Evolutionary conservation across 2,888 invertebrate species (phyloP).

Genomic region (Criorhina ranunculi): DNA sequence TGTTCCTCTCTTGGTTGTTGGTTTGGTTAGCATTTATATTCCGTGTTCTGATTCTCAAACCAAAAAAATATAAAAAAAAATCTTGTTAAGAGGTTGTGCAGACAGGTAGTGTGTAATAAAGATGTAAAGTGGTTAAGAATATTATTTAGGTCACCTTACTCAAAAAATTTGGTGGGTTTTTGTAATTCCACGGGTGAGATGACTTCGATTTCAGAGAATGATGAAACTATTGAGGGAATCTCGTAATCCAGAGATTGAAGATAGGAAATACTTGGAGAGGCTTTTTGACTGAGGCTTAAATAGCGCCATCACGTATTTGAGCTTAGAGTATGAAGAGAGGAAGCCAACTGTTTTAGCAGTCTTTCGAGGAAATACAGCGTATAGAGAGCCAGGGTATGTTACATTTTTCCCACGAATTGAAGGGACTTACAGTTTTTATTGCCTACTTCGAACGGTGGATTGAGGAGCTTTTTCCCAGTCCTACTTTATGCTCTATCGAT

Average conservation of each 20-base stretch:
- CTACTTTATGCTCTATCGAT: too few relatives aligned
- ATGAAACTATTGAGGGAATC: slow-evolving; percentile 36
- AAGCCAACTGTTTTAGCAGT: too few relatives aligned
- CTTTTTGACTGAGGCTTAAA: too few relatives aligned
- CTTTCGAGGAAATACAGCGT: too few relatives aligned
- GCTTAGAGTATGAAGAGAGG: too few relatives aligned
- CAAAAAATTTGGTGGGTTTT: slow-evolving; percentile 37
- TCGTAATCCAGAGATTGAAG: slow-evolving; percentile 13
- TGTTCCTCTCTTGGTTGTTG: slow-evolving; percentile 31
- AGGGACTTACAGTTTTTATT: too few relatives aligned
- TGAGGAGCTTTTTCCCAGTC: too few relatives aligned
- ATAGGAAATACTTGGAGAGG: too few relatives aligned
- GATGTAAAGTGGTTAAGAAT: slow-evolving; percentile 60
- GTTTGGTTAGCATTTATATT: slow-evolving; percentile 51
- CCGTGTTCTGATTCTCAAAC: slow-evolving; percentile 51
- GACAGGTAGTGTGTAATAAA: slow-evolving; percentile 56
- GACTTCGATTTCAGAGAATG: slow-evolving; percentile 37
- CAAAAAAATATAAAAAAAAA: slow-evolving; percentile 24
- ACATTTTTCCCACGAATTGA: too few relatives aligned
- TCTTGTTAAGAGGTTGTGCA: slow-evolving; percentile 39
- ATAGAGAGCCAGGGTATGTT: too few relatives aligned
- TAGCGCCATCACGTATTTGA: too few relatives aligned
- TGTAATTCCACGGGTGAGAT: slow-evolving; percentile 24
- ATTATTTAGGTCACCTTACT: slow-evolving; percentile 64
- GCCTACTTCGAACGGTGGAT: too few relatives aligned